phyloP scores from a whole-genome alignment of 2,797 vertebrate genomes.

The Denticeps clupeoides region DNA sequence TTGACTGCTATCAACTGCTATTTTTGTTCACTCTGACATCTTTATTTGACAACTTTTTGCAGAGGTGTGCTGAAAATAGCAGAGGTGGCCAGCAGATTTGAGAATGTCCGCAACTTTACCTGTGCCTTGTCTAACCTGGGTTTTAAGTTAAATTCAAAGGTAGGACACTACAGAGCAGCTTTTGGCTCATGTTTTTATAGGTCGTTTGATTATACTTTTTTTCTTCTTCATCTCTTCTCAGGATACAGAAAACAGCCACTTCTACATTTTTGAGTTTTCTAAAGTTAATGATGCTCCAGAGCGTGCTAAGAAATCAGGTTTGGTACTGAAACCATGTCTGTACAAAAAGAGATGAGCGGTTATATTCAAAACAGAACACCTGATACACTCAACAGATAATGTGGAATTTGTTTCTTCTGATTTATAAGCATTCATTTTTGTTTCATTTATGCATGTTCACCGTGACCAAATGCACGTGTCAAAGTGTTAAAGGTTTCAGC shows the following conservation, averaged over 20 bases:
- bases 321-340: conserved; percentile 60
- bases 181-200: not conserved
- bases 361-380: too few species aligned
- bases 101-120: conserved; percentile 60
- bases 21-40: not conserved
- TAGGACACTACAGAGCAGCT: too few species aligned
- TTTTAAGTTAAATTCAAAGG: conserved; percentile 75
- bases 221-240: conserved; percentile 19
- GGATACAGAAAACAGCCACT: conserved; percentile 61
- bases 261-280: conserved; percentile 60
- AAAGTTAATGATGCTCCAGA: conserved; percentile 44
- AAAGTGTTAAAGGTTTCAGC: too few species aligned
- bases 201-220: not conserved
- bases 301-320: conserved; percentile 43
- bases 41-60: not conserved
- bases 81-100: conserved; percentile 86
- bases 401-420: too few species aligned
- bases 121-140: conserved; percentile 63
- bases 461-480: too few species aligned
- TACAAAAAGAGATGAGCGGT: conserved; percentile 65
- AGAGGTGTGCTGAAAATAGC: conserved; percentile 84
- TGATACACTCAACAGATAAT: too few species aligned
- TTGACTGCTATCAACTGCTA: too few species aligned
- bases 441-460: too few species aligned
- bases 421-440: too few species aligned